Conservation (phyloP, 2,888 invertebrate species). For the Yponomeuta malinellus region DNA sequence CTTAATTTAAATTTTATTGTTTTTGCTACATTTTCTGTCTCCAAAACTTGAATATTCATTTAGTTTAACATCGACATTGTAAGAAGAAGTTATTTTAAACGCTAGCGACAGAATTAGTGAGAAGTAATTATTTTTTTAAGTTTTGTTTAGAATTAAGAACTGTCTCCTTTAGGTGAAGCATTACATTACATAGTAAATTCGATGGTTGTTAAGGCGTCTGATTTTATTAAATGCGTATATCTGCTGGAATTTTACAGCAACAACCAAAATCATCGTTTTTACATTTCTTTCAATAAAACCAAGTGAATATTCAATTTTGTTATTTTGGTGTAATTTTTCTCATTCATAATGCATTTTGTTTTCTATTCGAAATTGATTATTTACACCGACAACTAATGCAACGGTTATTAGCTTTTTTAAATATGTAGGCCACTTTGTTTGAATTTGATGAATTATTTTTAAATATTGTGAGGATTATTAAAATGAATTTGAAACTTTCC, state of each 20-base stretch:
- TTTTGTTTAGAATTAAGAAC: conserved; percentile 48
- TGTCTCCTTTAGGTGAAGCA: neutral
- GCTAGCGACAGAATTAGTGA: conserved; percentile 56
- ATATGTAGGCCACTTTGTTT: conserved; percentile 50
- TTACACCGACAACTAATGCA: neutral
- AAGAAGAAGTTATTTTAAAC: conserved; percentile 17
- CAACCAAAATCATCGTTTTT: too few relatives aligned
- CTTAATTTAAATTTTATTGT: conserved; percentile 3
- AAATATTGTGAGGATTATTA: conserved; percentile 70
- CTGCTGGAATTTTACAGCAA: too few relatives aligned
- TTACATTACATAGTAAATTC: neutral
- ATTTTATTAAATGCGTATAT: too few relatives aligned
- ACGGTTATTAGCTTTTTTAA: conserved; percentile 37
- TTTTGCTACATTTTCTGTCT: conserved; percentile 11
- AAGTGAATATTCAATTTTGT: conserved; percentile 10
- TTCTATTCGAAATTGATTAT: conserved; percentile 5
- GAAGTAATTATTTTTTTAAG: conserved; percentile 50
- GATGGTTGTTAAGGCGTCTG: neutral
- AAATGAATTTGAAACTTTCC: conserved; percentile 72
- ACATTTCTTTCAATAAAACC: conserved; percentile 7
- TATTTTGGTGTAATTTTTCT: neutral
- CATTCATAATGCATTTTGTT: conserved; percentile 13
- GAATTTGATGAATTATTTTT: conserved; percentile 60
- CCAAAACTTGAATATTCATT: conserved; percentile 16
- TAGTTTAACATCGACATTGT: conserved; percentile 15